phyloP scores from a whole-genome alignment of 2,113 vertebrate species.

The Cacatua alba region DNA sequence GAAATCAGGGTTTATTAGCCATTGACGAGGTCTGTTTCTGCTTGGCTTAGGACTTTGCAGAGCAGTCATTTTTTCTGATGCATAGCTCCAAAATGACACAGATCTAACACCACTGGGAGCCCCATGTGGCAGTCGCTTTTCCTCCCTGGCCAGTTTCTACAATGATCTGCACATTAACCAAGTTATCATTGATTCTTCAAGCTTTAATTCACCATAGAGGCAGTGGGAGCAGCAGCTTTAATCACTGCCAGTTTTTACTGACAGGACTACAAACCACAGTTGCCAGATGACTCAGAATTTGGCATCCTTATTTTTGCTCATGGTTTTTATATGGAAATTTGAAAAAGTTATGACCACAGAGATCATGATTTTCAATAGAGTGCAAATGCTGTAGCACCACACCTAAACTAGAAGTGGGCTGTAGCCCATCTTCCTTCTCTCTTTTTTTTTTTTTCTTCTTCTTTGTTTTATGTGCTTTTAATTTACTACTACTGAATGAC shows the following conservation, averaged over 20 bases:
- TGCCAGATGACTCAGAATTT: constrained; percentile 64
- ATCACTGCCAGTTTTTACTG: constrained; percentile 57
- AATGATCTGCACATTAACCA: constrained; percentile 34
- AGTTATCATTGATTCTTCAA: constrained; percentile 36
- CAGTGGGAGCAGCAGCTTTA: constrained; percentile 39
- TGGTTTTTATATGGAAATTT: constrained; percentile 62
- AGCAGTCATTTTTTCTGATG: constrained; percentile 22
- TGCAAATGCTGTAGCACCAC: constrained; percentile 21
- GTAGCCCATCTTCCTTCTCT: neutral
- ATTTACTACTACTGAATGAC: neutral
- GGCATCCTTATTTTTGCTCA: constrained; percentile 34
- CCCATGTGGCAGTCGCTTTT: constrained; percentile 19
- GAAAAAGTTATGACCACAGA: constrained; percentile 34
- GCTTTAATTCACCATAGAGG: constrained; percentile 30
- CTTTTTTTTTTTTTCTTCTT: neutral
- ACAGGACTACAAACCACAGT: constrained; percentile 22
- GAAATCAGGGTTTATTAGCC: constrained; percentile 3
- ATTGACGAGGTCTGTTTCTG: neutral
- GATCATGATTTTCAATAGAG: constrained; percentile 52
- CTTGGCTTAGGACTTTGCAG: neutral
- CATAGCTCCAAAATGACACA: constrained; percentile 12
- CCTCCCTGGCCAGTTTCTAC: constrained; percentile 13
- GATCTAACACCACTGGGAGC: neutral
- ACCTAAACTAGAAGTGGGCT: constrained; percentile 39
- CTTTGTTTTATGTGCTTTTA: neutral